Evolutionary conservation across 23 tunicate genomes (phyloP), one percentile per base, ranked within the genome.

Genomic region (Halocynthia aurantium): DNA sequence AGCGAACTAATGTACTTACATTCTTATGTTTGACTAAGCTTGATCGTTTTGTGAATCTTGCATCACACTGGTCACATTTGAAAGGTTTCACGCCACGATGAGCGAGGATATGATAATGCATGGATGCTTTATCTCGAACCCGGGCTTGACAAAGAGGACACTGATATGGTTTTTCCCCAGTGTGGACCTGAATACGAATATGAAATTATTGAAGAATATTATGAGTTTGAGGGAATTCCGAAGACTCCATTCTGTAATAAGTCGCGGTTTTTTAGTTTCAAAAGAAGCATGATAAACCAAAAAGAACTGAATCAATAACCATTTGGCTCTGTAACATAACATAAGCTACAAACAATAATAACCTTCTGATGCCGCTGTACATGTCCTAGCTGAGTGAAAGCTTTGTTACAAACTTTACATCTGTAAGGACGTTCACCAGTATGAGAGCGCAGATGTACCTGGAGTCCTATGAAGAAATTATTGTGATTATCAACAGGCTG

Each of bases 31-130:
- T 84, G 40, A 84, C 88, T 6, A 84, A 64, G 7, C 88, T 84
- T 69, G 88, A 84, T 44, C 88, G 54, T 21, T 84, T 84, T 50
- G 88, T 84, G 13, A 84, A 84, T 57, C 75, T 68, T 15, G 88
- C 88, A 22, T 84, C 88, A 61, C 88, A 84, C 77, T 84, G 88
- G 67, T 84, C 88, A 51, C 88, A 84, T 22, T 70, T 77, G 69
- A 76, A 84, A 12, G 88, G 88, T 69, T 84, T 84, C 0, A 84
- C 71, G 49, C 88, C 88, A 19, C 69, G 79, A 50, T 84, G 88
- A 76, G 88, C 88, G 7, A 76, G 68, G 15, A 84, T 76, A 49
- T 84, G 88, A 70, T 84, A 84, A 19, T 77, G 88, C 88, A 84
- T 84, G 12, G 88, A 84, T 15, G 88, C 88, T 55, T 84, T 84